Evolutionary conservation across 2,797 vertebrate species (phyloP).

Genomic region (Enteromius afrohamiltoni): DNA sequence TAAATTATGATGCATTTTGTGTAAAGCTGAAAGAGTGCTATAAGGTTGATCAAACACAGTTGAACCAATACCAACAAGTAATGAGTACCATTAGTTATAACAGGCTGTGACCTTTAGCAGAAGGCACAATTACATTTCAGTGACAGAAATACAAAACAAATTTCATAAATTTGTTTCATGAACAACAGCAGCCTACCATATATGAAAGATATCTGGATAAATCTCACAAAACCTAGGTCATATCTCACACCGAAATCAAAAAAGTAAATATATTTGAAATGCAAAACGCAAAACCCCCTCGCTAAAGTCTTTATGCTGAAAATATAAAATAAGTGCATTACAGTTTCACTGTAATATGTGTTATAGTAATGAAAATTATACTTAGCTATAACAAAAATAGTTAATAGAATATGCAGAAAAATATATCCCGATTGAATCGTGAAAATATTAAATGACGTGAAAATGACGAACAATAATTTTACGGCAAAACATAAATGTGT

Average conservation of each 20-base stretch:
- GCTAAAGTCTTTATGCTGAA: too few species aligned
- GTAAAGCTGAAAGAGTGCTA: constrained; percentile 66
- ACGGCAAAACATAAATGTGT: neutral
- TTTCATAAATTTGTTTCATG: constrained; percentile 42
- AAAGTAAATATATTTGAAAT: neutral
- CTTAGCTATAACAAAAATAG: neutral
- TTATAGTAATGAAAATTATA: neutral
- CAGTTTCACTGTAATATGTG: neutral
- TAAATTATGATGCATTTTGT: constrained; percentile 53
- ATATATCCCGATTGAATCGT: neutral
- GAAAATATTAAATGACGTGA: neutral
- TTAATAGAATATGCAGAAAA: neutral
- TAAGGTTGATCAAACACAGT: constrained; percentile 64
- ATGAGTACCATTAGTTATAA: constrained; percentile 62
- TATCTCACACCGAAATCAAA: constrained; percentile 12
- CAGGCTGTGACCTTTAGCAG: constrained; percentile 69
- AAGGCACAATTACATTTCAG: constrained; percentile 75
- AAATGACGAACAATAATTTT: neutral
- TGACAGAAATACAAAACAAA: constrained; percentile 62
- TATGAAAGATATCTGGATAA: constrained; percentile 16
- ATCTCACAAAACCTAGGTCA: neutral
- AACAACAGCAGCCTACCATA: constrained; percentile 9
- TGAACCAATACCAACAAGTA: constrained; percentile 57
- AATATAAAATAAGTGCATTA: neutral
- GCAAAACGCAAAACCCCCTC: too few species aligned